A percentile compares a stretch with the other conserved stretches of the same genome.
phyloP scores from a whole-genome alignment of 2,797 vertebrate genomes.

The Oreortyx pictus region DNA sequence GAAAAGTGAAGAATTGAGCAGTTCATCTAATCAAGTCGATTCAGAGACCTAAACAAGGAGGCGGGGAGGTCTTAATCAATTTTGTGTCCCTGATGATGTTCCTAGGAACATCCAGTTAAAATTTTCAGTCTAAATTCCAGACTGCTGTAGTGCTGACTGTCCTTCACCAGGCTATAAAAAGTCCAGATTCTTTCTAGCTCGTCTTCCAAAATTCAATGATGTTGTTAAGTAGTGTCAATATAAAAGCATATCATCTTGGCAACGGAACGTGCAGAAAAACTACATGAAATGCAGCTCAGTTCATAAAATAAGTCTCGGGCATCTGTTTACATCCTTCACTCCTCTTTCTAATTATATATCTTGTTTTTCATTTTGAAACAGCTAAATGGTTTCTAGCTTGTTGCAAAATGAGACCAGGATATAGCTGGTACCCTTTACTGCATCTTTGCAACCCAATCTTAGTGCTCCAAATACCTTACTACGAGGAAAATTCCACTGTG shows the following conservation, averaged over 20 bases:
- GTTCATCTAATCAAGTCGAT: slow-evolving; percentile 21
- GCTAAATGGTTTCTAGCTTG: background rate
- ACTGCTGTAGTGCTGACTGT: background rate
- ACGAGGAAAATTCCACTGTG: background rate
- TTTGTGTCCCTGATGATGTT: slow-evolving; percentile 15
- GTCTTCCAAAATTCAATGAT: background rate
- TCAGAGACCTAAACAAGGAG: background rate
- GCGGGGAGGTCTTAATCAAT: background rate
- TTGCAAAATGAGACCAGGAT: background rate
- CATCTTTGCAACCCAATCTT: background rate
- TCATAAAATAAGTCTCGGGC: background rate
- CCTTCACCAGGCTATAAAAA: background rate
- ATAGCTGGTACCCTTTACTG: fast-evolving
- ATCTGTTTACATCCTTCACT: background rate
- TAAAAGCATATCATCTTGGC: background rate
- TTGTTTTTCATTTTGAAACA: background rate
- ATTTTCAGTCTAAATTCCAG: slow-evolving; percentile 35
- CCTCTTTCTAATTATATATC: background rate
- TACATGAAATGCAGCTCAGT: background rate
- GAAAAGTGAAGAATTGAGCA: slow-evolving; percentile 14
- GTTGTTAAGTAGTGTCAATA: background rate
- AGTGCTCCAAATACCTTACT: background rate
- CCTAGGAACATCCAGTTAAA: slow-evolving; percentile 10
- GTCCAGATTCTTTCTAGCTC: background rate
- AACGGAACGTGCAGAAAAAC: background rate